Percentiles rank a stretch among this genome's conserved stretches.
phyloP scores from a whole-genome alignment of 2,797 vertebrate species.

The Champsocephalus gunnari region DNA sequence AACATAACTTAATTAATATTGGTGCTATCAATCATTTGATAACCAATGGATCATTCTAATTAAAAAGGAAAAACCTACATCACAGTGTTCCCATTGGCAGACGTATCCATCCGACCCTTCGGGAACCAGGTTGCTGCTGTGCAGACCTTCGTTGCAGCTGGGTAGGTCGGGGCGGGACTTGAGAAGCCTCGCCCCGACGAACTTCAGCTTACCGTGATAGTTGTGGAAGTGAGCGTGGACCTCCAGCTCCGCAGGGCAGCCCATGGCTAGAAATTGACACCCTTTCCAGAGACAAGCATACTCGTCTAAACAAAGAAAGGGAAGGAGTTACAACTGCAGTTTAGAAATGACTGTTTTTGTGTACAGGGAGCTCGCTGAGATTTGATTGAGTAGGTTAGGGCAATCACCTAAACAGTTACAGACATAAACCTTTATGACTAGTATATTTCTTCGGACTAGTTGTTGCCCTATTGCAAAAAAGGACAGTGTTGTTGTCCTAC shows the following conservation, averaged over 20 bases:
- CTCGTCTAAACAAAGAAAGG: slow-evolving; percentile 69
- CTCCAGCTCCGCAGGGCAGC: slow-evolving; percentile 78
- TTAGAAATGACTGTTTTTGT: neutral
- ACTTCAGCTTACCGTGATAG: slow-evolving; percentile 85
- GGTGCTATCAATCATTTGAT: neutral
- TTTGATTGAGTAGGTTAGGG: neutral
- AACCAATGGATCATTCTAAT: neutral
- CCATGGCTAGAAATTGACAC: slow-evolving; percentile 83
- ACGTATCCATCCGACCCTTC: slow-evolving; percentile 77
- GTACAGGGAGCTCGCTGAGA: too few relatives aligned
- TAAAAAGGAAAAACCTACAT: slow-evolving; percentile 71
- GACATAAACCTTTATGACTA: neutral
- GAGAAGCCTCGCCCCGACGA: slow-evolving; percentile 74
- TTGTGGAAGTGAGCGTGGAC: slow-evolving; percentile 82
- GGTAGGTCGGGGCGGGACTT: slow-evolving; percentile 78
- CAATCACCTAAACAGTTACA: neutral
- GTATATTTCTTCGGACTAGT: neutral
- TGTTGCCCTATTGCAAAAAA: neutral
- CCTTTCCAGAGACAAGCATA: slow-evolving; percentile 82
- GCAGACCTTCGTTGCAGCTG: slow-evolving; percentile 76
- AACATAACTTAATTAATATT: neutral
- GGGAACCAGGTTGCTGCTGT: slow-evolving; percentile 81
- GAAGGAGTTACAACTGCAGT: neutral
- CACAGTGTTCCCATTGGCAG: slow-evolving; percentile 86
- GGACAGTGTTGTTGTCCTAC: neutral